Percentiles rank a stretch among this genome's conserved stretches.
These are phyloP conservation scores for Macrobrachium nipponense DNA, from an alignment of 1,140 invertebrate genomes.

Conservation along the genomic window DNA sequence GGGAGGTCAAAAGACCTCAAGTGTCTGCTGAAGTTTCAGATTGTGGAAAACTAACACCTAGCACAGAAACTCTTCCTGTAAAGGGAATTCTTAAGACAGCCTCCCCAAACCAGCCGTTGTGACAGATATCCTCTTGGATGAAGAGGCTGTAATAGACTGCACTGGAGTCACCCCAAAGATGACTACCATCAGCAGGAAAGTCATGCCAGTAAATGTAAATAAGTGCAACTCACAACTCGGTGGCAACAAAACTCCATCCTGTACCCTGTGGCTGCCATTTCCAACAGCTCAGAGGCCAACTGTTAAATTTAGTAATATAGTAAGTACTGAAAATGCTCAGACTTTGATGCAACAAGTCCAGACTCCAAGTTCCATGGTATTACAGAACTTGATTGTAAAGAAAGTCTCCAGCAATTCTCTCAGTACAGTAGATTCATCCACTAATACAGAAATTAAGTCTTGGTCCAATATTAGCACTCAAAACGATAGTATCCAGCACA, in stretches of 20 bases:
- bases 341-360: background rate
- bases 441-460: constrained; percentile 41
- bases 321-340: background rate
- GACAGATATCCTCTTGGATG: background rate
- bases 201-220: background rate
- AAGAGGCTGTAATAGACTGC: constrained; percentile 57
- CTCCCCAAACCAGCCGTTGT: constrained; percentile 1
- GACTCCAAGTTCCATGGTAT: background rate
- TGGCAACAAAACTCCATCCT: background rate
- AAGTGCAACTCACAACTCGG: background rate
- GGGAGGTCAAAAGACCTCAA: constrained; percentile 2
- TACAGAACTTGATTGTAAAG: background rate
- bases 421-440: constrained; percentile 35
- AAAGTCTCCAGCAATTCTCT: background rate
- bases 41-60: background rate
- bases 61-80: background rate
- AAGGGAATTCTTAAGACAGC: background rate
- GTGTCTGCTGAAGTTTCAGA: background rate
- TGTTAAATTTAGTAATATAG: background rate
- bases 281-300: background rate
- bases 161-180: constrained; percentile 55
- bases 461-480: constrained; percentile 49
- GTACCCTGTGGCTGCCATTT: background rate
- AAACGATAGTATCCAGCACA: constrained; percentile 27
- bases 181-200: constrained; percentile 32